Evolutionary conservation across 1,140 invertebrate genomes (phyloP), one percentile per base, ranked within the genome.

Genomic region (Drosophila fuyamai): DNA sequence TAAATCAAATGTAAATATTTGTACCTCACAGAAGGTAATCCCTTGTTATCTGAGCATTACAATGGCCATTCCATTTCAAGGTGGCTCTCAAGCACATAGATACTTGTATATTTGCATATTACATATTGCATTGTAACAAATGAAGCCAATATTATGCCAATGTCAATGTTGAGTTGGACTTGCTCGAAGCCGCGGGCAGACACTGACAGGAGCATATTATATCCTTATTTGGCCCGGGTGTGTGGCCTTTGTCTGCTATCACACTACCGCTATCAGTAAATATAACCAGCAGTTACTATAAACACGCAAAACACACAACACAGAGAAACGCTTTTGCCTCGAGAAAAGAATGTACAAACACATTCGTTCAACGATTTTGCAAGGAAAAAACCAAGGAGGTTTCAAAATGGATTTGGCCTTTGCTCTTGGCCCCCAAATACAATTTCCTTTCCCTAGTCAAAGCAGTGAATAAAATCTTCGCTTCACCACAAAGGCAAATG

Each of bases 81-180:
- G 51, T 65, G 23, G 35, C n/a, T 23, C 16, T 8, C 8, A 8
- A 13, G 18, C 47, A 18, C n/a, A 70, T 23, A 13, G 36, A 12
- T 70, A 70, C 41, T 70, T 57, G 36, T 48, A 38, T 72, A 46
- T 71, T 72, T 72, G 68, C 58, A 50, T 55, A 72, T 70, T 29
- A 57, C 67, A 70, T 50, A 72, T 72, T 71, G 67, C 36, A 58
- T 58, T 71, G 68, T 43, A n/a, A 35, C 65, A 14, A 58, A 50
- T 29, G 68, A 72, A 71, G 71, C 68, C 66, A 72, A 72, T 72
- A 72, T 71, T 71, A 36, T 54, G 68, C 36, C 68, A 71, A 71
- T 58, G 68, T 72, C 65, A 58, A 72, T 72, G 68, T 71, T 71
- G 53, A 48, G 66, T 50, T 36, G 29, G 68, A 50, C 66, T 50